Evolutionary conservation across 2,888 invertebrate species (phyloP).

Genomic region (Villa cingulata): DNA sequence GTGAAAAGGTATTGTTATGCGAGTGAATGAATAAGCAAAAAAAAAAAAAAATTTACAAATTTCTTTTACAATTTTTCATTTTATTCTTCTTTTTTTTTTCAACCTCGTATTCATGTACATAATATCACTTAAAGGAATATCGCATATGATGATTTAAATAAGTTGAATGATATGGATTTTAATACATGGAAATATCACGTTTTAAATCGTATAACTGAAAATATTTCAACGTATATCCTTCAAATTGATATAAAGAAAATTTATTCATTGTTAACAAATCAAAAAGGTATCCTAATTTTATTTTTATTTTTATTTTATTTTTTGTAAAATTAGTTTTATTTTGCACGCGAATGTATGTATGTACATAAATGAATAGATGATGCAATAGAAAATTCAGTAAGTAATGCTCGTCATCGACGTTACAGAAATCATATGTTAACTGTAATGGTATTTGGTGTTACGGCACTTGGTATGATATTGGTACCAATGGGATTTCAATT

Average conservation of each 20-base stretch:
- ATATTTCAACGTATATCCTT: slow-evolving; percentile 50
- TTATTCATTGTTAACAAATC: neutral
- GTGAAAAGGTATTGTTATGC: too few relatives aligned
- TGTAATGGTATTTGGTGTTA: slow-evolving; percentile 64
- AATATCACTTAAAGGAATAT: too few relatives aligned
- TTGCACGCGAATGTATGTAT: too few relatives aligned
- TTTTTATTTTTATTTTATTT: neutral
- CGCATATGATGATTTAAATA: too few relatives aligned
- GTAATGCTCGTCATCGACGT: slow-evolving; percentile 21
- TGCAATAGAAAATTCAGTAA: neutral
- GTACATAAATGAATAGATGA: too few relatives aligned
- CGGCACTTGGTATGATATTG: slow-evolving; percentile 61
- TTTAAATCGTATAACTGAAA: slow-evolving; percentile 42
- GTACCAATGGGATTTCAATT: slow-evolving; percentile 77
- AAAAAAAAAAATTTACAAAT: too few relatives aligned
- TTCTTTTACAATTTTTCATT: too few relatives aligned
- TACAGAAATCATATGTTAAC: slow-evolving; percentile 56
- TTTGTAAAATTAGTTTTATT: too few relatives aligned
- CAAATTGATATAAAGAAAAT: slow-evolving; percentile 44
- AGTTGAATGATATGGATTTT: neutral
- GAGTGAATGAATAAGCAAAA: too few relatives aligned
- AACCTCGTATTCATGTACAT: too few relatives aligned
- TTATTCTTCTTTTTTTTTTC: too few relatives aligned
- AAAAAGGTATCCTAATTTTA: neutral
- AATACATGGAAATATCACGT: slow-evolving; percentile 44